These are phyloP conservation scores for Limnephilus marmoratus DNA, from an alignment of 2,888 invertebrate genomes.

Conservation along the genomic window DNA sequence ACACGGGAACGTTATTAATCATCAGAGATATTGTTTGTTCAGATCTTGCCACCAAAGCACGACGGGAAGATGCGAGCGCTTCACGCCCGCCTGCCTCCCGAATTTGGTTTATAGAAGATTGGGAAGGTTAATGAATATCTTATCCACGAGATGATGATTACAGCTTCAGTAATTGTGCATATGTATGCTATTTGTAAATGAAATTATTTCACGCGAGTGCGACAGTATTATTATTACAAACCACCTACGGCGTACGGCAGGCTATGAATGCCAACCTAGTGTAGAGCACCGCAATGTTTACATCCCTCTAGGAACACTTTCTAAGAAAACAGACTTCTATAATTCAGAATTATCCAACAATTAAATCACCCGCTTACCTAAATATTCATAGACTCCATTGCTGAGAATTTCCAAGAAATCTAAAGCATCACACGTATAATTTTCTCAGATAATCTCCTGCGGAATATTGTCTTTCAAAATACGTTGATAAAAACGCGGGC, in stretches of 20 bases:
- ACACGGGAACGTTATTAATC: conserved; percentile 1
- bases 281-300: neutral
- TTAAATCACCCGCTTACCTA: neutral
- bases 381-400: neutral
- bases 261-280: neutral
- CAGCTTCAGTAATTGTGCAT: conserved; percentile 6
- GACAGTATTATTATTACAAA: neutral
- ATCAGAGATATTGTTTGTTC: conserved; percentile 36
- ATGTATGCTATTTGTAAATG: neutral
- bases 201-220: neutral
- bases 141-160: conserved; percentile 4
- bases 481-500: neutral
- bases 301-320: neutral
- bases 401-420: neutral
- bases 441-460: neutral
- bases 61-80: conserved; percentile 26
- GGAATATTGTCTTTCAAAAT: neutral
- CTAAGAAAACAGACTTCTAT: neutral
- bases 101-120: conserved; percentile 25
- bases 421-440: neutral
- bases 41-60: neutral
- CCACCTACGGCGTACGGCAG: neutral
- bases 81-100: conserved; percentile 18
- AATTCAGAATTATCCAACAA: conserved; percentile 2
- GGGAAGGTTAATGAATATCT: conserved; percentile 32